Conservation (phyloP, 2,888 invertebrate species). For the Polymixis flavicincta region DNA sequence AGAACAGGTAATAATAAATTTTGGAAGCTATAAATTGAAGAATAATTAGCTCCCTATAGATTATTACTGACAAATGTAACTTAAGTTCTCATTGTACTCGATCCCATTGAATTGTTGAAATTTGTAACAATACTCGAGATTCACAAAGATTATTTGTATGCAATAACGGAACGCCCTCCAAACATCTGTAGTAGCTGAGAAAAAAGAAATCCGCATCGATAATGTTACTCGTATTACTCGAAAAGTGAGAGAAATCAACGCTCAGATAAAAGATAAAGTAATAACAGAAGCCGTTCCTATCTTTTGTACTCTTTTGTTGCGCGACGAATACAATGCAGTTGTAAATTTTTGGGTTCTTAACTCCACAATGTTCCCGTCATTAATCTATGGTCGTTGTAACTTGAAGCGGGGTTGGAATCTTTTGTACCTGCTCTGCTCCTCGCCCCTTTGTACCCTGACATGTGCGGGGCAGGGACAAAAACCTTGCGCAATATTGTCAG, state of each 20-base stretch:
- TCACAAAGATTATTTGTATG: conserved; percentile 78
- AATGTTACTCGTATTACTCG: conserved; percentile 86
- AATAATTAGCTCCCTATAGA: conserved; percentile 68
- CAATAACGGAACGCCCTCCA: conserved; percentile 86
- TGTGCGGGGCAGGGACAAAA: conserved; percentile 87
- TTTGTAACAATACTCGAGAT: conserved; percentile 72
- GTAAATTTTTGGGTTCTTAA: conserved; percentile 90
- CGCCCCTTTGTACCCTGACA: conserved; percentile 87
- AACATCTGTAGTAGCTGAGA: conserved; percentile 82
- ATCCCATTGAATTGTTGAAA: conserved; percentile 55
- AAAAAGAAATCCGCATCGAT: conserved; percentile 79
- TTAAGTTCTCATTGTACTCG: conserved; percentile 50
- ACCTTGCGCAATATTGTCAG: conserved; percentile 88
- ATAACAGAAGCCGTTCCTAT: conserved; percentile 89
- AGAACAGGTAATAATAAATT: conserved; percentile 54
- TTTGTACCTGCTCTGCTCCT: conserved; percentile 87
- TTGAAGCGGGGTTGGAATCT: conserved; percentile 85
- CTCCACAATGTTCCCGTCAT: conserved; percentile 89
- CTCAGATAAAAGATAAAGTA: conserved; percentile 87
- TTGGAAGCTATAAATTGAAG: conserved; percentile 68
- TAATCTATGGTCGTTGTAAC: conserved; percentile 89
- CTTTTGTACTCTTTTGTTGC: conserved; percentile 87
- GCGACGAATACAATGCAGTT: conserved; percentile 86
- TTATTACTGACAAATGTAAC: conserved; percentile 66
- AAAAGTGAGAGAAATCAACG: conserved; percentile 88